Evolutionary conservation across 30 jellyfish, hydroid and myxozoan species (phyloP), one percentile per base, ranked within the genome.

Genomic region (Catostylus mosaicus): DNA sequence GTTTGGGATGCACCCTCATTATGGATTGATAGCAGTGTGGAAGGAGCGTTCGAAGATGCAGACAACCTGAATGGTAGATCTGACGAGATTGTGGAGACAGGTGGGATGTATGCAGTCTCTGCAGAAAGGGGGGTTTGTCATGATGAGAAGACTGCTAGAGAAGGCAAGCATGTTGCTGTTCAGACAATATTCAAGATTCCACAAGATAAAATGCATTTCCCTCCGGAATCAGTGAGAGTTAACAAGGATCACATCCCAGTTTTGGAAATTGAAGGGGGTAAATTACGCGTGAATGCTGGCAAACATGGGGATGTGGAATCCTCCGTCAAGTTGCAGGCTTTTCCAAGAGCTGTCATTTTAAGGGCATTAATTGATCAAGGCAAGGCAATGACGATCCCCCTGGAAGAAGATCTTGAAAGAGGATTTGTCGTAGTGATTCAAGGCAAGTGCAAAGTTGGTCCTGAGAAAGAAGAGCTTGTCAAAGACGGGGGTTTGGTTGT

Each of bases 1-100:
- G 46, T 76, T 76, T 59, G 88, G 88, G 18, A 56, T 76, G 88
- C 88, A 76, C 69, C 88, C 88, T 16, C 88, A 76, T 35, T 76
- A 76, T 47, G 88, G 88, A 26, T 56, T 76, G 30, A 76, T 76
- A 16, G 88, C 88, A 0, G 88, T 76, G 32, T 62, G 14, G 78
- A 76, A 12, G 88, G 88, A 50, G 65, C 78, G 20, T 76, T 76
- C 27, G 65, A 33, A 0, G 88, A 76, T 76, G 88, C 88, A 1
- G 88, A 76, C 66, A 76, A 76, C 62, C 78, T 76, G 12, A 76
- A 27, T 59, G 88, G 66, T 12, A 70, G 2, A 1, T 76, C 88
- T 10, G 78, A 76, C n/a, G 52, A 54, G 22, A 47, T 59, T 23
- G 59, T 34, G 12, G 88, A 76, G 59, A 78, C 88, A 5, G 19